phyloP scores from a whole-genome alignment of 2,888 invertebrate genomes.

The Onthophagus sagittarius region DNA sequence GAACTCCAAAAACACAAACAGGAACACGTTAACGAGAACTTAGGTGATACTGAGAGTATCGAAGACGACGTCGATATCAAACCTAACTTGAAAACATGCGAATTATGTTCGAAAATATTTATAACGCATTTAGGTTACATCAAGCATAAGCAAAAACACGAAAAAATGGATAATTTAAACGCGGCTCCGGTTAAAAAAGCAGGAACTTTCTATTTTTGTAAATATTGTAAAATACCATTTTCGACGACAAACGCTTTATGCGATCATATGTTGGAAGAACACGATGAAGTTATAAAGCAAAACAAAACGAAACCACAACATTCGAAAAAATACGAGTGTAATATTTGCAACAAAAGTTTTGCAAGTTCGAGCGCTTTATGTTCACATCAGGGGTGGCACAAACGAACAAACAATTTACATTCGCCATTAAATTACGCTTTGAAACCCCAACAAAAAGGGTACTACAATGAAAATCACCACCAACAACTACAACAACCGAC shows the following conservation, averaged over 20 bases:
- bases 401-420: slow-evolving; percentile 39
- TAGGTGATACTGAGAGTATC: slow-evolving; percentile 35
- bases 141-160: slow-evolving; percentile 45
- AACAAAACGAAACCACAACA: slow-evolving; percentile 23
- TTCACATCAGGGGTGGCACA: slow-evolving; percentile 61
- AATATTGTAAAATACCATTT: slow-evolving; percentile 43
- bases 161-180: slow-evolving; percentile 15
- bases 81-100: slow-evolving; percentile 43
- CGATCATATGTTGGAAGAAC: slow-evolving; percentile 42
- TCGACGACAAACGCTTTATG: slow-evolving; percentile 32
- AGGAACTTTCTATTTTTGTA: slow-evolving; percentile 30
- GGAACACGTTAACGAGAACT: slow-evolving; percentile 42
- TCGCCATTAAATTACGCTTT: neutral
- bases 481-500: slow-evolving; percentile 45
- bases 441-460: slow-evolving; percentile 31
- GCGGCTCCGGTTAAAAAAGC: slow-evolving; percentile 5
- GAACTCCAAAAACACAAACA: slow-evolving; percentile 57
- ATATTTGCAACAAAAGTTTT: slow-evolving; percentile 61
- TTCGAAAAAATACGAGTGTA: slow-evolving; percentile 51
- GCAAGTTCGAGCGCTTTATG: slow-evolving; percentile 58
- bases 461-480: slow-evolving; percentile 35
- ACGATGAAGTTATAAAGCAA: slow-evolving; percentile 30
- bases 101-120: slow-evolving; percentile 48
- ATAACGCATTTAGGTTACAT: slow-evolving; percentile 43
- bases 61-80: slow-evolving; percentile 39